Conservation (phyloP, 2,113 vertebrate genomes). For the Nerophis lumbriciformis region DNA sequence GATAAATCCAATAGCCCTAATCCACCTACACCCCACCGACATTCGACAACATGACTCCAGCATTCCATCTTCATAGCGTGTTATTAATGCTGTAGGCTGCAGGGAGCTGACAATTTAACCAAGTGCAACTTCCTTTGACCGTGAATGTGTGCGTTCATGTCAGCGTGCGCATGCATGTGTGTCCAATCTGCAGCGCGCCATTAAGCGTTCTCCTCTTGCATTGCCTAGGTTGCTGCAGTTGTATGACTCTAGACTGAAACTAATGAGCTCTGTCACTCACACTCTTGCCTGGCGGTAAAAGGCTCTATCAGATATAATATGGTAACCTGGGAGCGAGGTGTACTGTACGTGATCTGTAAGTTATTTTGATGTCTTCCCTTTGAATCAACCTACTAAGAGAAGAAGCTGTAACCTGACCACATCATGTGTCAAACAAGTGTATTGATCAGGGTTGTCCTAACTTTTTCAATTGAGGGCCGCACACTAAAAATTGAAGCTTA, state of each 20-base stretch:
- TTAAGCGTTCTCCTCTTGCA: conserved; percentile 33
- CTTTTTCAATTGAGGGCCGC: no score
- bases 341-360: conserved; percentile 14
- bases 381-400: background rate
- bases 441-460: no score
- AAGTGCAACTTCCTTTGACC: background rate
- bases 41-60: no score
- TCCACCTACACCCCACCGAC: no score
- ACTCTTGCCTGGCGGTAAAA: conserved; percentile 36
- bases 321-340: conserved; percentile 17
- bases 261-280: conserved; percentile 59
- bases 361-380: conserved; percentile 10
- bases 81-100: background rate
- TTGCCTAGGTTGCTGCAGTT: conserved; percentile 23
- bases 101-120: no score
- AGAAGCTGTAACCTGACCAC: background rate
- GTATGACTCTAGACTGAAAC: conserved; percentile 50
- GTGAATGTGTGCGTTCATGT: conserved; percentile 6
- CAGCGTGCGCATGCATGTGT: background rate
- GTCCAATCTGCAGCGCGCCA: background rate
- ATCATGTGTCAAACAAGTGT: no score
- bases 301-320: conserved; percentile 36
- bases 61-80: no score
- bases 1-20: no score
- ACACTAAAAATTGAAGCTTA: no score